These are phyloP conservation scores for Allygus modestus DNA, from an alignment of 2,888 invertebrate genomes.

Conservation along the genomic window DNA sequence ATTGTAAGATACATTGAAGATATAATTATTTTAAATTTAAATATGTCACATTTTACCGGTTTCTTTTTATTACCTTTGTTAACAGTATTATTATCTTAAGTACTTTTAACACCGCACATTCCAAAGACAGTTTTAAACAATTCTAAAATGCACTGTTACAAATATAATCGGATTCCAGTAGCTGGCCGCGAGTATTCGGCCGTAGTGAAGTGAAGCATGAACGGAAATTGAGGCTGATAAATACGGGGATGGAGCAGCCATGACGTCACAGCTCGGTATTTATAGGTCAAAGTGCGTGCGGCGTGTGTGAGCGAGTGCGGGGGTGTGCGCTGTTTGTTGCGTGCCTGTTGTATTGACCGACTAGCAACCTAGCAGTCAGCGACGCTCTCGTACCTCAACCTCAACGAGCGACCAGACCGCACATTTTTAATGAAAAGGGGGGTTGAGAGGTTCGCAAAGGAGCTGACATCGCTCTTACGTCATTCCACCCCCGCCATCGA, in stretches of 20 bases:
- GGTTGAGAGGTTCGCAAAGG: conserved; percentile 58
- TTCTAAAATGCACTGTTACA: too few relatives aligned
- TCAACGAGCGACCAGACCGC: conserved; percentile 44
- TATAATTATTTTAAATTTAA: too few relatives aligned
- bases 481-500: conserved; percentile 58
- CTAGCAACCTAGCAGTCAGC: background rate
- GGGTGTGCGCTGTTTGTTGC: conserved; percentile 20
- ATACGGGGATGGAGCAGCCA: background rate
- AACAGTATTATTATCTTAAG: too few relatives aligned
- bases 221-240: background rate
- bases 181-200: background rate
- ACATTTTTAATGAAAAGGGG: conserved; percentile 62
- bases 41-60: too few relatives aligned
- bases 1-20: too few relatives aligned
- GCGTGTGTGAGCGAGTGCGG: background rate
- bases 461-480: conserved; percentile 63
- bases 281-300: conserved; percentile 22
- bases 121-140: too few relatives aligned
- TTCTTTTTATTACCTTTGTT: too few relatives aligned
- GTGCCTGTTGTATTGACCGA: conserved; percentile 15
- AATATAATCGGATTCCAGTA: too few relatives aligned
- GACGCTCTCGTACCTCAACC: conserved; percentile 29
- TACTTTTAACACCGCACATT: too few relatives aligned
- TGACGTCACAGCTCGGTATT: conserved; percentile 24
- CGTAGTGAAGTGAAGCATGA: background rate